Evolutionary conservation across 2,797 vertebrate genomes (phyloP).

Genomic region (Cuculus canorus): DNA sequence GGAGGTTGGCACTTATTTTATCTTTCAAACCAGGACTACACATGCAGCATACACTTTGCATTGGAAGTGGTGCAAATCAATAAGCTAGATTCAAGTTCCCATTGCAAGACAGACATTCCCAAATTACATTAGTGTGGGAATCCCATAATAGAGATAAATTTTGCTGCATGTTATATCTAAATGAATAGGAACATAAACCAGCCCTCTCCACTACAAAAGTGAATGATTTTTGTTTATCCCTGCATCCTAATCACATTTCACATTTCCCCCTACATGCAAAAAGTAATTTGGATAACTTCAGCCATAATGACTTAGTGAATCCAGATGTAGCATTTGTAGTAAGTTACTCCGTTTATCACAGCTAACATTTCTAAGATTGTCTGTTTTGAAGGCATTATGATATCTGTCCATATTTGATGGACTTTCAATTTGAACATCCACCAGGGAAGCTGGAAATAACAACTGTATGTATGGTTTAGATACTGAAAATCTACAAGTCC

Average conservation of each 20-base stretch:
- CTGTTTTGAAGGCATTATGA: not conserved
- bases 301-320: not conserved
- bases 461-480: not conserved
- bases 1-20: not conserved
- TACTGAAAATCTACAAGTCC: not conserved
- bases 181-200: not conserved
- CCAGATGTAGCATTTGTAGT: not conserved
- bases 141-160: accelerated
- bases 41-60: not conserved
- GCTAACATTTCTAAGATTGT: not conserved
- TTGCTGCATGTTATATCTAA: not conserved
- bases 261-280: not conserved
- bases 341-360: not conserved
- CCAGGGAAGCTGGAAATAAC: not conserved
- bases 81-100: not conserved
- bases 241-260: not conserved
- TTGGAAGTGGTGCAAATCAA: not conserved
- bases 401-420: not conserved
- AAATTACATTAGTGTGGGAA: not conserved
- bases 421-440: not conserved
- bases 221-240: not conserved
- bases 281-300: not conserved
- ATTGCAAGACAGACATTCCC: not conserved
- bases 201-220: not conserved
- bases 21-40: not conserved